Base-by-base conservation (phyloP, 2,113 vertebrate species). In the Mixornis gularis region DNA sequence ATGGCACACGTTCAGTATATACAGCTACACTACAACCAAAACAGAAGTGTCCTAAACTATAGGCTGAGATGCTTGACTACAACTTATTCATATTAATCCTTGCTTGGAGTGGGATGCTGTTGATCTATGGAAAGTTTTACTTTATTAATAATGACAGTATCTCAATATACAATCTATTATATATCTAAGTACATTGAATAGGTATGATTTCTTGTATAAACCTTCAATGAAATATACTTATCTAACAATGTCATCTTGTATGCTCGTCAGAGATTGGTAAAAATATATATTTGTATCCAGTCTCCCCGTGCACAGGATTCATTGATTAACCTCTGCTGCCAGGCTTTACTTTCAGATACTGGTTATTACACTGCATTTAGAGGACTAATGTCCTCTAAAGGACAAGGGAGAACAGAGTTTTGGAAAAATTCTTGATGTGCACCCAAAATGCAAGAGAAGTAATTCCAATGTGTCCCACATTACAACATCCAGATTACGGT, bases 151-250 rank as follows among this genome's bases (percentile, higher is more conserved):
- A 96, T 92, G 89, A 94, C 74, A 92, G 64, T 59, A 88, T 82
- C 80, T 96, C 91, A 93, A 91, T 89, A 87, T 96, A 97, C 93
- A 94, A 91, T 96, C 94, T 96, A 91, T 96, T 94, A 94, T 88
- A 96, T 95, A 94, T 95, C 94, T 96, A 97, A 96, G 69, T 95
- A 89, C 92, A 96, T 62, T 95, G 87, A 96, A 92, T 92, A 96
- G 59, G 81, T 90, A 94, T 82, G 82, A 96, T 93, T 94, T 95
- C 44, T 87, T 89, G 77, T 94, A 97, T 90, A 96, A 96, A 97
- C 90, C 89, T 79, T 96, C 93, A 92, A 78, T 95, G 94, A 95
- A 95, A 95, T 95, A 95, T 82, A 92, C 89, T 90, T 87, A 64
- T 87, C 78, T 94, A 97, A 91, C 83, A 93, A 91, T 82, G 87